A percentile compares a stretch with the other conserved stretches of the same genome.
Evolutionary conservation across 2,797 vertebrate genomes (phyloP).

Genomic region (Chelon labrosus): DNA sequence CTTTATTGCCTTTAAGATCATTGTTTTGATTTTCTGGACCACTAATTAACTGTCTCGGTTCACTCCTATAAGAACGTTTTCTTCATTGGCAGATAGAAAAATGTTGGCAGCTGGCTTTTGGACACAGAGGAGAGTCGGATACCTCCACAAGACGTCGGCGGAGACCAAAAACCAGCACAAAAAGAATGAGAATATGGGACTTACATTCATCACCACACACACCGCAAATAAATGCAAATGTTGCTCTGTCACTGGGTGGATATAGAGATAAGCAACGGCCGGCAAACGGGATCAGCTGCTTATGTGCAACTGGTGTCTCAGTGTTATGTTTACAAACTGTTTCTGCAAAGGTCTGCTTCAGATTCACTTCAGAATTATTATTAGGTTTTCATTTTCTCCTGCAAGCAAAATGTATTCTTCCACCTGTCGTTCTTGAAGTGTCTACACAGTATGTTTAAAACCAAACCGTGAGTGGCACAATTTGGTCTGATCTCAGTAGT

Average conservation of each 20-base stretch:
- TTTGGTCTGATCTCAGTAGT: no score
- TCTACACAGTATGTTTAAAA: no score
- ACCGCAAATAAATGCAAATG: background rate
- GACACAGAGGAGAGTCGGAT: background rate
- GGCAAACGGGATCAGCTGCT: background rate
- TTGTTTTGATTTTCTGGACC: background rate
- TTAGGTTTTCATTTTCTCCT: no score
- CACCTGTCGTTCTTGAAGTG: no score
- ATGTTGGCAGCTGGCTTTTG: background rate
- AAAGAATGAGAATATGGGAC: no score
- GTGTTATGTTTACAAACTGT: no score
- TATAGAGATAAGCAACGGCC: background rate
- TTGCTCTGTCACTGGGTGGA: background rate
- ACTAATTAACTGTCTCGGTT: background rate
- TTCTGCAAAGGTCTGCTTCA: no score
- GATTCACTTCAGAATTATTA: no score
- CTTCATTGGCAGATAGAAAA: background rate
- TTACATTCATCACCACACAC: background rate
- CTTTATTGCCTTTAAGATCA: background rate
- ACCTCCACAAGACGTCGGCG: background rate
- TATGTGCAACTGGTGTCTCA: background rate
- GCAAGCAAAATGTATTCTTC: no score
- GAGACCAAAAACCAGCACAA: background rate
- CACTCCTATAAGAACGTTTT: background rate
- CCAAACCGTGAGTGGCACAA: no score